Evolutionary conservation across 2,113 vertebrate species (phyloP).

Genomic region (Cervus canadensis): DNA sequence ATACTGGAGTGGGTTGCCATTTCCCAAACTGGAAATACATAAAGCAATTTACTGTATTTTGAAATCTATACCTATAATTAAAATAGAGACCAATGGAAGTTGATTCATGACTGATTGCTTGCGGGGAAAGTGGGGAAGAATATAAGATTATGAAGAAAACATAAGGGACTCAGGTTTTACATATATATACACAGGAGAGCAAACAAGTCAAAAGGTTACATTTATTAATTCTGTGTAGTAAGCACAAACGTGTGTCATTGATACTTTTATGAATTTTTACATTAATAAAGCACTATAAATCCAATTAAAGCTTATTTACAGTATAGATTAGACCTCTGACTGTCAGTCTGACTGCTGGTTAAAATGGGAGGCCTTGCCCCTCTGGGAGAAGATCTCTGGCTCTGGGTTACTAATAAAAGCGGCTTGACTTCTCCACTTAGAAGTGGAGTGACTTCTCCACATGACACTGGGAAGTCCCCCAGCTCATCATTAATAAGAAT

Average conservation of each 20-base stretch:
- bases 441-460: too few relatives aligned
- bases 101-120: not conserved
- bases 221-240: not conserved
- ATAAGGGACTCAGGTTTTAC: not conserved
- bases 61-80: not conserved
- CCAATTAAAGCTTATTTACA: not conserved
- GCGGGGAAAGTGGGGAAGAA: not conserved
- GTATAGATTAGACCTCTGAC: not conserved
- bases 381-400: fast-evolving
- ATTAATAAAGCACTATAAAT: not conserved
- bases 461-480: not conserved
- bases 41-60: not conserved
- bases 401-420: not conserved
- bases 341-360: not conserved
- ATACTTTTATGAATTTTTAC: not conserved
- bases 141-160: not conserved
- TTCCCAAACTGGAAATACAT: not conserved
- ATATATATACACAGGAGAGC: not conserved
- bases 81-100: not conserved
- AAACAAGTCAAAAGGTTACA: not conserved
- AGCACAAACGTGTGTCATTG: not conserved
- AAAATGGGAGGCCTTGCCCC: fast-evolving
- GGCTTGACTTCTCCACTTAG: not conserved
- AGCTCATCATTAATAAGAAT: not conserved
- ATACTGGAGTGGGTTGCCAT: too few relatives aligned